These are phyloP conservation scores for Volucella bombylans DNA, from an alignment of 2,888 invertebrate genomes.

Conservation along the genomic window DNA sequence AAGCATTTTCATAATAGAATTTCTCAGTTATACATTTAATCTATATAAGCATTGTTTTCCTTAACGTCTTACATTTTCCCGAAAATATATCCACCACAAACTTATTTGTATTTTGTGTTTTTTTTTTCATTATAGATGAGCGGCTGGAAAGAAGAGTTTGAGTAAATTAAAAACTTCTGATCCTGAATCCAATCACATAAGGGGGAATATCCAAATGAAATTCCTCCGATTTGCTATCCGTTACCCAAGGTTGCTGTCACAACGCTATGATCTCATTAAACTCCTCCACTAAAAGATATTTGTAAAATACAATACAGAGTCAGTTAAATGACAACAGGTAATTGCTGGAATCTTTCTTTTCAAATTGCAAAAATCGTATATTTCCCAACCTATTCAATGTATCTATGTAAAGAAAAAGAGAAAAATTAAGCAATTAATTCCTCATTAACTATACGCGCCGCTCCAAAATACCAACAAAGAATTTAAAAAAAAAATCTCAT, in stretches of 20 bases:
- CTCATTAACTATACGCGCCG: conserved; percentile 59
- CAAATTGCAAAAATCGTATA: conserved; percentile 46
- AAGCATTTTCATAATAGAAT: too few relatives aligned
- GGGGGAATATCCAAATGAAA: conserved; percentile 17
- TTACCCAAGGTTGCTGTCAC: conserved; percentile 41
- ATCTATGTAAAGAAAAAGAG: conserved; percentile 27
- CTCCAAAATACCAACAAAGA: conserved; percentile 6
- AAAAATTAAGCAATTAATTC: conserved; percentile 60
- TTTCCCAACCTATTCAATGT: conserved; percentile 53
- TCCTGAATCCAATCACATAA: conserved; percentile 5
- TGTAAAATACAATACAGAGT: conserved; percentile 15
- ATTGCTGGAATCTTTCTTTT: conserved; percentile 42
- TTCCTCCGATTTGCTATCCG: conserved; percentile 25
- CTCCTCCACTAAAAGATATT: conserved; percentile 20
- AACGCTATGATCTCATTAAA: conserved; percentile 67
- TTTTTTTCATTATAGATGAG: conserved; percentile 76
- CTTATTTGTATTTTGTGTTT: neutral
- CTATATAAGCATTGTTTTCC: too few relatives aligned
- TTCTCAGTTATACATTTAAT: too few relatives aligned
- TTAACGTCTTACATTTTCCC: too few relatives aligned
- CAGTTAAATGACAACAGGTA: conserved; percentile 48
- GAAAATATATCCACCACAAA: neutral
- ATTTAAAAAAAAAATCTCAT: conserved; percentile 18
- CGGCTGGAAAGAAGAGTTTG: conserved; percentile 78
- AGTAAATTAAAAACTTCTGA: conserved; percentile 69